Evolutionary conservation across 2,888 invertebrate species (phyloP).

Genomic region (Laothoe populi): DNA sequence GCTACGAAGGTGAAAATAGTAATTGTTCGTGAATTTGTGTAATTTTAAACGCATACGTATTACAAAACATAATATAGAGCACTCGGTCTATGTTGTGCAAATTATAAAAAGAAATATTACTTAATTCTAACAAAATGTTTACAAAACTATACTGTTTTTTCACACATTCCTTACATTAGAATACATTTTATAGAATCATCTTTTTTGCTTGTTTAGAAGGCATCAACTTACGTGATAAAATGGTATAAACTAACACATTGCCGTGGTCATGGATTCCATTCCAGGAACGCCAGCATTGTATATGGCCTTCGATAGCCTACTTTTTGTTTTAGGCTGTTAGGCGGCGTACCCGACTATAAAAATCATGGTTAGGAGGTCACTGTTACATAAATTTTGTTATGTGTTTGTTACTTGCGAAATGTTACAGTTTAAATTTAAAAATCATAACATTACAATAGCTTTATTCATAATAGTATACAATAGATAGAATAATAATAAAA

Average conservation of each 20-base stretch:
- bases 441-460: background rate
- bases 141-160: slow-evolving; percentile 18
- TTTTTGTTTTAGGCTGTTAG: background rate
- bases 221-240: background rate
- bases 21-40: slow-evolving; percentile 46
- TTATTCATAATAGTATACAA: slow-evolving; percentile 3
- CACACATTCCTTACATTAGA: slow-evolving; percentile 14
- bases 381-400: slow-evolving; percentile 18
- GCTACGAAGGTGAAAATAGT: slow-evolving; percentile 60
- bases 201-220: slow-evolving; percentile 4
- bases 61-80: slow-evolving; percentile 40
- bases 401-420: slow-evolving; percentile 12
- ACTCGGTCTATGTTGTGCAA: slow-evolving; percentile 40
- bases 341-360: slow-evolving; percentile 3
- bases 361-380: slow-evolving; percentile 23
- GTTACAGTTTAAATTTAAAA: background rate
- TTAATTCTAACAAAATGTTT: slow-evolving; percentile 22
- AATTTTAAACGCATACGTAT: slow-evolving; percentile 42
- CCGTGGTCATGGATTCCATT: background rate
- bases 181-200: background rate
- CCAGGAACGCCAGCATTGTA: background rate
- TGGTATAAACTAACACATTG: background rate
- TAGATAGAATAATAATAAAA: slow-evolving; percentile 2
- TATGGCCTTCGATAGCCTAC: slow-evolving; percentile 5
- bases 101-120: slow-evolving; percentile 25